A percentile compares a stretch with the other conserved stretches of the same genome.
Evolutionary conservation across 2,797 vertebrate species (phyloP).

Genomic region (Meda fulgida): DNA sequence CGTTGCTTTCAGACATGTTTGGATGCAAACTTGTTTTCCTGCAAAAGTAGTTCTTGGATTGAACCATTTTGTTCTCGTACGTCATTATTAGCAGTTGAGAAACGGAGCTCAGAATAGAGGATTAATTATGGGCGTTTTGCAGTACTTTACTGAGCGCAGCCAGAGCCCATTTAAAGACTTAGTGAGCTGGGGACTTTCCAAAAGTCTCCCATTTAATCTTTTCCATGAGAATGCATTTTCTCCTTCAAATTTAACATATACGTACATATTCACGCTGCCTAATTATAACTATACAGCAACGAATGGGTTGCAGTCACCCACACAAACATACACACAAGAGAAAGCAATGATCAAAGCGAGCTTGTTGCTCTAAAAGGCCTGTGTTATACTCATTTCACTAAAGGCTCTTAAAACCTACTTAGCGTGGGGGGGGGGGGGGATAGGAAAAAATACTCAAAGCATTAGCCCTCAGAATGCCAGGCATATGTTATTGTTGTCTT

Average conservation of each 20-base stretch:
- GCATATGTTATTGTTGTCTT: conserved; percentile 28
- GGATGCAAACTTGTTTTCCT: conserved; percentile 18
- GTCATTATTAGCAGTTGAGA: conserved; percentile 52
- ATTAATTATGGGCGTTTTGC: conserved; percentile 59
- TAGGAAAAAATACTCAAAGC: conserved; percentile 54
- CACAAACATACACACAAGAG: conserved; percentile 46
- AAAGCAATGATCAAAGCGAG: conserved; percentile 65
- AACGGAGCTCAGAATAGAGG: conserved; percentile 49
- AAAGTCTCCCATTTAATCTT: conserved; percentile 65
- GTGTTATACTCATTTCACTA: conserved; percentile 71
- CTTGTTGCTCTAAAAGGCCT: conserved; percentile 63
- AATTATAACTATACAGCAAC: conserved; percentile 61
- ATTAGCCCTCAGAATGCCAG: conserved; percentile 13
- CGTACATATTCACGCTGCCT: conserved; percentile 52
- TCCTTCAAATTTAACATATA: conserved; percentile 59
- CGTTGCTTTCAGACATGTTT: not conserved
- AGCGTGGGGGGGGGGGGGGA: conserved; percentile 40
- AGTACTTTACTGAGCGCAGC: conserved; percentile 54
- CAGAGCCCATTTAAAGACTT: conserved; percentile 53
- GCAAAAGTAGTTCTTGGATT: conserved; percentile 22
- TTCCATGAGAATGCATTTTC: conserved; percentile 58
- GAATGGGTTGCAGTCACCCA: conserved; percentile 60
- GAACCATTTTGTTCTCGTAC: not conserved
- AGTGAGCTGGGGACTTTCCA: conserved; percentile 60
- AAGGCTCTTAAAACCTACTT: conserved; percentile 73